These are phyloP conservation scores for Chondrosia reniformis DNA, from an alignment of 37 sponge, comb jelly and placozoan species.

Conservation along the genomic window DNA sequence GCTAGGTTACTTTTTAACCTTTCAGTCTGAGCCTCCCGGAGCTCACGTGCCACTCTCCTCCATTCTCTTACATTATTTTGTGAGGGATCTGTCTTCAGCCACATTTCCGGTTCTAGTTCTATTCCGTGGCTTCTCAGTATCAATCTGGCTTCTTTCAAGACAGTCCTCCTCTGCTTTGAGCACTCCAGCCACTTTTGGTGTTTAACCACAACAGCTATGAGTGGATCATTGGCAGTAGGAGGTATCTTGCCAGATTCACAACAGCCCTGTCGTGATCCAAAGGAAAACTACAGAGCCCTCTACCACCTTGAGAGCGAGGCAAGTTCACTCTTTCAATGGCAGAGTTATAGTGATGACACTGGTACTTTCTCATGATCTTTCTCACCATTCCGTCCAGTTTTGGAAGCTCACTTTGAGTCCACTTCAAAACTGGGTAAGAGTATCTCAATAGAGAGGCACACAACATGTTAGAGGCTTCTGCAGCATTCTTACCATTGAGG, in stretches of 20 bases:
- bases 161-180: neutral
- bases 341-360: neutral
- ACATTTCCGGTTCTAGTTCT: neutral
- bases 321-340: neutral
- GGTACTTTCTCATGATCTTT: neutral
- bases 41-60: neutral
- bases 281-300: neutral
- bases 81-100: neutral
- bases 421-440: neutral
- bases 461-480: neutral
- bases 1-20: neutral
- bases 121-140: neutral
- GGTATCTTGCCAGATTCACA: neutral
- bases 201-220: neutral
- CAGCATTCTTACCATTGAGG: neutral
- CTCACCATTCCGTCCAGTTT: neutral
- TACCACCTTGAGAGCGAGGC: neutral
- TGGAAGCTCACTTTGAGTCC: neutral
- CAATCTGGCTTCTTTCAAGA: neutral
- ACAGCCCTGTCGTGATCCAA: neutral
- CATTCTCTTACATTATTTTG: neutral
- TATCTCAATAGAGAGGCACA: neutral
- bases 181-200: neutral
- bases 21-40: neutral
- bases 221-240: neutral